Conservation (phyloP, 2,888 invertebrate species). For the Melinopterus prodromus region DNA sequence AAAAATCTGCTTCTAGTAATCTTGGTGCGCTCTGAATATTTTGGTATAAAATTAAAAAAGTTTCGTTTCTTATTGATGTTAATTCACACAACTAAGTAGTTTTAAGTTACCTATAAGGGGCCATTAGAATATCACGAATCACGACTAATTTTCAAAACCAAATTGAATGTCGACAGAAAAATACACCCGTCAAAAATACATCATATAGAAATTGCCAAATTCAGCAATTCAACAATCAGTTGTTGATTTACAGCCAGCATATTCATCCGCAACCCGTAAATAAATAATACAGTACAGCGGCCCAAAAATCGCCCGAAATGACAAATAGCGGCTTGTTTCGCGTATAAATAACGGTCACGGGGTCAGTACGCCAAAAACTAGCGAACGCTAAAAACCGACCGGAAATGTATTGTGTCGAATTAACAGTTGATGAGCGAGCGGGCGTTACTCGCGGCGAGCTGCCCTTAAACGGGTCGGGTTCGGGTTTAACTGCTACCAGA, state of each 20-base stretch:
- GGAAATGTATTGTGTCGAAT: constrained; percentile 4
- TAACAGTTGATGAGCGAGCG: not conserved
- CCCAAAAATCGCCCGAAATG: not conserved
- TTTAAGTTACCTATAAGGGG: too few species aligned
- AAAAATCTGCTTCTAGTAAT: too few species aligned
- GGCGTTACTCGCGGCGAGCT: not conserved
- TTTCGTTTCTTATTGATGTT: too few species aligned
- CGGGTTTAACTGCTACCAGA: constrained; percentile 5
- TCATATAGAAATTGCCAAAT: not conserved
- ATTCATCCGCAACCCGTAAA: not conserved
- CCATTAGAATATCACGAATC: too few species aligned
- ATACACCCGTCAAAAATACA: too few species aligned
- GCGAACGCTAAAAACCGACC: not conserved
- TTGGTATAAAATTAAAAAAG: too few species aligned
- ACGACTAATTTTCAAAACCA: too few species aligned
- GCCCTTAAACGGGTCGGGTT: not conserved
- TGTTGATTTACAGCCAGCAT: not conserved
- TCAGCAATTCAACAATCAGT: not conserved
- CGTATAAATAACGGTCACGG: not conserved
- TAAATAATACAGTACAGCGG: not conserved
- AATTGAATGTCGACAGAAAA: too few species aligned
- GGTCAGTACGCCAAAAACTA: not conserved
- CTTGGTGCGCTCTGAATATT: too few species aligned
- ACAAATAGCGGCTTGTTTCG: not conserved
- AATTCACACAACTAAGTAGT: too few species aligned